phyloP scores from a whole-genome alignment of 2,797 vertebrate genomes.

The Odontamblyopus rebecca region DNA sequence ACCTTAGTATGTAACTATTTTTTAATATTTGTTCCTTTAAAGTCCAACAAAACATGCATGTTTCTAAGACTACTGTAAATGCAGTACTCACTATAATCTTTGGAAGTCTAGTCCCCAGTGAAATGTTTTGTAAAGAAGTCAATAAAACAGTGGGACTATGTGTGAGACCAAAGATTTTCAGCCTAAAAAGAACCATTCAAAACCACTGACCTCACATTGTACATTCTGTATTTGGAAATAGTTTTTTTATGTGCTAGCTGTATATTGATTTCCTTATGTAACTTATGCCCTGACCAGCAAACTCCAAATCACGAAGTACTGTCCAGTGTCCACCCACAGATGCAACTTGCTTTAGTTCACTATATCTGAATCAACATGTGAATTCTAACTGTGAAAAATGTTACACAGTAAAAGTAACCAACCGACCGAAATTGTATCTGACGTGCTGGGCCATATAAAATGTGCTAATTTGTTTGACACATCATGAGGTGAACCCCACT shows the following conservation, averaged over 20 bases:
- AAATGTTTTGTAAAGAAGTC: too few relatives aligned
- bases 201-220: background rate
- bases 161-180: too few relatives aligned
- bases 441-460: background rate
- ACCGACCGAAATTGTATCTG: background rate
- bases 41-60: background rate
- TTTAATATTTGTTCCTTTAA: conserved; percentile 18
- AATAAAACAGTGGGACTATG: too few relatives aligned
- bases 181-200: background rate
- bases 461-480: conserved; percentile 1
- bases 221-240: conserved; percentile 8
- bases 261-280: too few relatives aligned
- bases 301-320: conserved; percentile 33
- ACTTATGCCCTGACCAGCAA: conserved; percentile 24
- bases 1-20: conserved; percentile 6
- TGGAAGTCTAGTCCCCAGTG: conserved; percentile 19
- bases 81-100: background rate
- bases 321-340: conserved; percentile 24
- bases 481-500: background rate
- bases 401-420: background rate
- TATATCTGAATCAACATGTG: background rate
- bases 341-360: background rate
- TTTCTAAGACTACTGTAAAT: background rate
- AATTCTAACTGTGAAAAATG: background rate
- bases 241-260: too few relatives aligned